These are phyloP conservation scores for Coremacera marginata DNA, from an alignment of 2,888 invertebrate genomes.

Conservation along the genomic window DNA sequence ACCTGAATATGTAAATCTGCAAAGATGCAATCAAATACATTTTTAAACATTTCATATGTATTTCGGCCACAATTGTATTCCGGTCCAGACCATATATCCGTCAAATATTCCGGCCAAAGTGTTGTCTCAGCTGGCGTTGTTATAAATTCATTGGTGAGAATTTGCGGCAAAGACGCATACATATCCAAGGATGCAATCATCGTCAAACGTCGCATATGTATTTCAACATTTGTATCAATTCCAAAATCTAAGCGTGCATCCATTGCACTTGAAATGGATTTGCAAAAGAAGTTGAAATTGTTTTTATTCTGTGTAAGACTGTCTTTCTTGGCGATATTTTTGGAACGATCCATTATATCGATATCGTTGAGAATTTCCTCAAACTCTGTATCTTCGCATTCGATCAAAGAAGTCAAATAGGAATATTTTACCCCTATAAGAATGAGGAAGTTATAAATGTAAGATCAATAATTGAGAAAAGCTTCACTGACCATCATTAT, in stretches of 20 bases:
- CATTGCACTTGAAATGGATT: conserved; percentile 77
- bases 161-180: conserved; percentile 67
- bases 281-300: conserved; percentile 67
- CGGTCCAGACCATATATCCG: conserved; percentile 71
- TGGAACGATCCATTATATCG: conserved; percentile 75
- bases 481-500: conserved; percentile 46
- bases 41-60: conserved; percentile 75
- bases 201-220: conserved; percentile 78
- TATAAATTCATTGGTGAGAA: conserved; percentile 64
- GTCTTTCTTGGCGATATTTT: conserved; percentile 73
- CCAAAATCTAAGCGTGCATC: conserved; percentile 85
- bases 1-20: conserved; percentile 74
- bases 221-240: conserved; percentile 82
- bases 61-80: conserved; percentile 70
- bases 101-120: conserved; percentile 69
- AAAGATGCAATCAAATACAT: conserved; percentile 79
- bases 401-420: conserved; percentile 78
- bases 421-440: conserved; percentile 59
- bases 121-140: conserved; percentile 64
- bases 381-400: conserved; percentile 85
- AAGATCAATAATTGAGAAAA: background rate
- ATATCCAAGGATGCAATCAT: conserved; percentile 73
- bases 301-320: conserved; percentile 64
- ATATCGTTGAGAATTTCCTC: conserved; percentile 83
- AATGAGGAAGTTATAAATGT: background rate